Base-by-base conservation (phyloP, 2,797 vertebrate species). In the Urosaurus nigricauda region DNA sequence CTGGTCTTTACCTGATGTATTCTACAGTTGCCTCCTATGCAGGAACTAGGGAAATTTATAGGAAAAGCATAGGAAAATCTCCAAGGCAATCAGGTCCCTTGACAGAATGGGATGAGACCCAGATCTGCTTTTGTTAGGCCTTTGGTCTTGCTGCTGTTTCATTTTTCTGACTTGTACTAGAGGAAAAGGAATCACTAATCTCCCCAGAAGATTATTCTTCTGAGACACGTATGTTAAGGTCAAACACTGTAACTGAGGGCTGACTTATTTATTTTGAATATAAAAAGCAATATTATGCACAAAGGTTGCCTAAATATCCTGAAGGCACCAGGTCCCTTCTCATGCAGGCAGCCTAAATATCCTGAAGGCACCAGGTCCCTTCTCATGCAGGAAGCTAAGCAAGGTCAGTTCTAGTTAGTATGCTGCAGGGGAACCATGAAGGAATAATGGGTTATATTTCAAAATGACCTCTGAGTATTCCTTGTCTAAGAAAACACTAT, bases 111-210 rank as follows among this genome's bases (percentile, higher is more conserved):
- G 11, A 29, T 32, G 14, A 51, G 14, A 75, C 26, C 16, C 56
- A 83, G 70, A 7, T 16, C 32, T 43, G 29, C 24, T 75, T 51
- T 53, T 73, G 40, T 11, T n/a, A 13, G 14, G 21, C 14, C 21
- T 3, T 87, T 82, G 32, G 56, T 58, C 4, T 56, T 84, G 82
- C 29, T 85, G 24, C 26, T 86, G 58, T 51, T 82, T 26, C 19
- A 3, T 51, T 35, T 88, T 43, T 80, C 83, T 58, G 11, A 68
- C 17, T 35, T 24, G 24, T 13, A 78, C 56, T 74, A 43, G 43
- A 87, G 24, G 68, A 74, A 87, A 83, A 77, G 24, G 35, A 70
- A 65, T 60, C n/a, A 24, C 68, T 37, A 71, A 53, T 65, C 26
- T 43, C 37, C 8, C 47, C 63, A 78, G 40, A 65, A 78, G 63